A percentile compares a stretch with the other conserved stretches of the same genome.
These are phyloP conservation scores for Podocnemis expansa DNA, from an alignment of 2,113 vertebrate genomes.

Conservation along the genomic window DNA sequence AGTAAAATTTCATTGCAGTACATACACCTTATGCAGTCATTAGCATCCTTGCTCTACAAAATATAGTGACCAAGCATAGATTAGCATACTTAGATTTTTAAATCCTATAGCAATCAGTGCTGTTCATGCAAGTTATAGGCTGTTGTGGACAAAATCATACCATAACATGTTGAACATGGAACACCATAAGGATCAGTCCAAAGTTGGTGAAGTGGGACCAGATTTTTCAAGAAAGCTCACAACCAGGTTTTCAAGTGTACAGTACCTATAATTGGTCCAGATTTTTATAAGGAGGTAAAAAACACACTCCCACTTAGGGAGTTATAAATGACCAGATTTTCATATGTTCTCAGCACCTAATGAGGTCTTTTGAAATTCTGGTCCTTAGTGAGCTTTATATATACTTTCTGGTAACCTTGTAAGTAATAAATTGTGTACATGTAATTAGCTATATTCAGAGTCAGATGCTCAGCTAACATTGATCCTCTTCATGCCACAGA, in stretches of 20 bases:
- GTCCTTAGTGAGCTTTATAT: not conserved
- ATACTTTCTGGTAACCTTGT: not conserved
- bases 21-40: slow-evolving; percentile 64
- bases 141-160: not conserved
- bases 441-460: not conserved
- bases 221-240: not conserved
- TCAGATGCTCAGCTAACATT: not conserved
- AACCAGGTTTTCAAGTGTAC: not conserved
- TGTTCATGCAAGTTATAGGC: slow-evolving; percentile 1
- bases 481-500: not conserved
- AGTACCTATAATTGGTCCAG: not conserved
- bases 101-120: not conserved
- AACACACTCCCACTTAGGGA: not conserved
- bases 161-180: not conserved
- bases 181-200: rapidly evolving
- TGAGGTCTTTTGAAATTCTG: not conserved
- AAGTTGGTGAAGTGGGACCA: not conserved
- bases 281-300: not conserved
- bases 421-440: not conserved
- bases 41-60: slow-evolving; percentile 50
- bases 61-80: slow-evolving; percentile 32
- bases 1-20: slow-evolving; percentile 46
- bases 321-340: not conserved
- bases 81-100: slow-evolving; percentile 17
- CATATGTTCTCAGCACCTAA: not conserved